phyloP scores from a whole-genome alignment of 2,113 vertebrate genomes.

The Protomyctophum bolini region DNA sequence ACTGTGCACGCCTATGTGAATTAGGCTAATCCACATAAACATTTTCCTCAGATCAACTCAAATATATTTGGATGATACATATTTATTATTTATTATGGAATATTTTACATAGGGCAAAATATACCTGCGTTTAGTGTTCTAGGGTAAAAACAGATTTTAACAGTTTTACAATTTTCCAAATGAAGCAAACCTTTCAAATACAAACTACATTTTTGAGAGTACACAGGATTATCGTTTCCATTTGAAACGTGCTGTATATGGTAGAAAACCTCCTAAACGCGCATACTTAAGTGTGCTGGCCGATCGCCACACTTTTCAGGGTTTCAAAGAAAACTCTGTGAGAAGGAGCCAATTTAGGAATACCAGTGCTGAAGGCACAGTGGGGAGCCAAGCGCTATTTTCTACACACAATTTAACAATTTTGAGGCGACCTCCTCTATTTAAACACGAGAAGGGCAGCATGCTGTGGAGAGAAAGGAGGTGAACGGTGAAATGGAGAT shows the following conservation, averaged over 20 bases:
- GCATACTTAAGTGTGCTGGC: slow-evolving; percentile 59
- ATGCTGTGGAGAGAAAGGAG: slow-evolving; percentile 61
- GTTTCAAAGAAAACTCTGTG: slow-evolving; percentile 67
- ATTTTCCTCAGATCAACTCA: background rate
- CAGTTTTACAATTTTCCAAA: slow-evolving; percentile 16
- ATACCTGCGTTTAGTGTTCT: background rate
- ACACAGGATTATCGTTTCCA: slow-evolving; percentile 37
- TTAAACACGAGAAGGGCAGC: slow-evolving; percentile 70
- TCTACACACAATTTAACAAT: slow-evolving; percentile 75
- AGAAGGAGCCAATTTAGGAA: slow-evolving; percentile 66
- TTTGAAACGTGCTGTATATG: slow-evolving; percentile 31
- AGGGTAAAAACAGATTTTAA: slow-evolving; percentile 7
- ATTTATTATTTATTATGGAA: too few relatives aligned
- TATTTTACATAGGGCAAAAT: too few relatives aligned
- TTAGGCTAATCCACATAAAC: background rate
- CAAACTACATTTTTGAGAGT: slow-evolving; percentile 40
- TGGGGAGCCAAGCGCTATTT: slow-evolving; percentile 59
- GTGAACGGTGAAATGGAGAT: slow-evolving; percentile 72
- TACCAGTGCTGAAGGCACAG: slow-evolving; percentile 50
- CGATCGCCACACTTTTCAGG: slow-evolving; percentile 48
- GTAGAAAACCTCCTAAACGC: slow-evolving; percentile 35
- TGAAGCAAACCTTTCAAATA: slow-evolving; percentile 17
- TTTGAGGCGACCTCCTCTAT: slow-evolving; percentile 67
- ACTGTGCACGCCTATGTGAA: slow-evolving; percentile 3
- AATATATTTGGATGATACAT: too few relatives aligned